phyloP scores from a whole-genome alignment of 2,797 vertebrate genomes.

The Rhabdophis nuchalis region DNA sequence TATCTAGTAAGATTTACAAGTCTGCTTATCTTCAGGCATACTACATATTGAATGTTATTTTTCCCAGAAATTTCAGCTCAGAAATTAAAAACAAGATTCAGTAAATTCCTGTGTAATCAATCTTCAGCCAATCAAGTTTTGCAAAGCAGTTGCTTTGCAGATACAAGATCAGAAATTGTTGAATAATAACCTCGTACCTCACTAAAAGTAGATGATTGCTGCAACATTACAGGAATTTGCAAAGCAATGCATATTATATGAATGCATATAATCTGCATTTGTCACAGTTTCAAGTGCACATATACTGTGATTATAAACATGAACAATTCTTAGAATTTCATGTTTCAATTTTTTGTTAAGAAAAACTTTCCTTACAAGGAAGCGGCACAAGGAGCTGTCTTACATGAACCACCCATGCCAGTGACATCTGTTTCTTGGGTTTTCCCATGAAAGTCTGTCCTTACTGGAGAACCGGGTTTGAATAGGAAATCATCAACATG shows the following conservation, averaged over 20 bases:
- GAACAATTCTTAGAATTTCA: neutral
- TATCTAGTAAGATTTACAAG: neutral
- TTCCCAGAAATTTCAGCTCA: neutral
- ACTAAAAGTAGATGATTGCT: neutral
- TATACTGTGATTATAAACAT: neutral
- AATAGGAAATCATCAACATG: neutral
- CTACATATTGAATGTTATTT: neutral
- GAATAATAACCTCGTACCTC: neutral
- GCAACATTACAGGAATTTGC: neutral
- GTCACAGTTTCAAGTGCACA: neutral
- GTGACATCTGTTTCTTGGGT: neutral
- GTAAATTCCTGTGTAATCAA: neutral
- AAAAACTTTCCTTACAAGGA: neutral
- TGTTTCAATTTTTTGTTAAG: neutral
- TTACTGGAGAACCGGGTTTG: neutral
- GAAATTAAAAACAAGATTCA: neutral
- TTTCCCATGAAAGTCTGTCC: neutral
- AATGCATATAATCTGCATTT: neutral
- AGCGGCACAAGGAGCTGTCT: neutral
- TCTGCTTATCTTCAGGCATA: neutral
- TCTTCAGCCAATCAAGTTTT: neutral
- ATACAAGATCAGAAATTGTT: neutral
- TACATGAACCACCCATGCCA: neutral
- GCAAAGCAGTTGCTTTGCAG: neutral
- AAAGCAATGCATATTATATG: neutral